Conservation (phyloP, 2,797 vertebrate genomes). For the Petrocephalus schoutedeni region DNA sequence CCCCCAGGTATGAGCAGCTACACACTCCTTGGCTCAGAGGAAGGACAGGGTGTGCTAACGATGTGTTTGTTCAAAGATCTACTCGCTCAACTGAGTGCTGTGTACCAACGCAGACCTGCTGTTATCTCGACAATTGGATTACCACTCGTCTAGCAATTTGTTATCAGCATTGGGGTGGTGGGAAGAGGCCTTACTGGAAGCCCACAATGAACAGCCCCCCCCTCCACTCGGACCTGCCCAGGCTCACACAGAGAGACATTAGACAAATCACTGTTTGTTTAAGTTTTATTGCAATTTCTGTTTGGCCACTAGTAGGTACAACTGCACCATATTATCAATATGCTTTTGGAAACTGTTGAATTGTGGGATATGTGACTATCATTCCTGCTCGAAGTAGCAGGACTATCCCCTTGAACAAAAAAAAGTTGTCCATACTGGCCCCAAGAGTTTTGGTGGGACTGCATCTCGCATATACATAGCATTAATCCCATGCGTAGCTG, state of each 20-base stretch:
- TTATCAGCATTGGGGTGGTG: not conserved
- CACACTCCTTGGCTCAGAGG: not conserved
- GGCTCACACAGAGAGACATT: not conserved
- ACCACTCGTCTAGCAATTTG: not conserved
- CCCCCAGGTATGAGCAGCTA: not conserved
- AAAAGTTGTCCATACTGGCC: not conserved
- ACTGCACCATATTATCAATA: not conserved
- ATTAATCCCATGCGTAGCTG: not conserved
- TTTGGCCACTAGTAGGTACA: not conserved
- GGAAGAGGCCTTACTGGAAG: not conserved
- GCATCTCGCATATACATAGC: not conserved
- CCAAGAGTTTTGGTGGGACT: not conserved
- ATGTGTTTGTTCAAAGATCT: not conserved
- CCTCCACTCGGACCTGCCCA: not conserved
- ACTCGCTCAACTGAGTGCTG: not conserved
- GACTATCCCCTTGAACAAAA: not conserved
- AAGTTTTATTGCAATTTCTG: not conserved
- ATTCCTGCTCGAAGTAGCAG: not conserved
- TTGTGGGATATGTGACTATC: no score
- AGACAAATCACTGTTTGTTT: not conserved
- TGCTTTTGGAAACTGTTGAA: not conserved
- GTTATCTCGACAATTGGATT: conserved; percentile 5
- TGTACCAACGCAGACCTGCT: not conserved
- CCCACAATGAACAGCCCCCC: not conserved
- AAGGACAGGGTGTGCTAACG: not conserved